A percentile compares a stretch with the other conserved stretches of the same genome.
Evolutionary conservation across 2,113 vertebrate species (phyloP).

Genomic region (Etheostoma cragini): DNA sequence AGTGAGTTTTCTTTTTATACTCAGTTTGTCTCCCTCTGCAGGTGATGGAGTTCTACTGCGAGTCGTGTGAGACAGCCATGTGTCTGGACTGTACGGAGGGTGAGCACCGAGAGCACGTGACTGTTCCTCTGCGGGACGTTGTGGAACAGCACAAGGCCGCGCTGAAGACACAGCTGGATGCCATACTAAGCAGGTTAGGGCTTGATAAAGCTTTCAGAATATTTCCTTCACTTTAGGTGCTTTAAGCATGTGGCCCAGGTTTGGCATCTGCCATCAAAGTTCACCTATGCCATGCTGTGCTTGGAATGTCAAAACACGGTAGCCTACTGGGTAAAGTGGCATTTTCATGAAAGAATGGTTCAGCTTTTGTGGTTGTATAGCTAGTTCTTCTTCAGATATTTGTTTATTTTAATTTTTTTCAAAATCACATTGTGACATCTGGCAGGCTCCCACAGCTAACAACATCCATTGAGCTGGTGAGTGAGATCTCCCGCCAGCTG

Average conservation of each 20-base stretch:
- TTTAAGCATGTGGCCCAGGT: slow-evolving; percentile 27
- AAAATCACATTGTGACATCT: background rate
- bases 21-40: slow-evolving; percentile 73
- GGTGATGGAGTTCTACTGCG: slow-evolving; percentile 98
- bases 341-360: background rate
- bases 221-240: slow-evolving; percentile 22
- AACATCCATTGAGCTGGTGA: slow-evolving; percentile 90
- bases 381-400: background rate
- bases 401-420: no score
- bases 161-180: slow-evolving; percentile 92
- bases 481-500: slow-evolving; percentile 92
- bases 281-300: background rate
- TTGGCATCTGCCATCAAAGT: slow-evolving; percentile 4
- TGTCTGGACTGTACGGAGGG: slow-evolving; percentile 92
- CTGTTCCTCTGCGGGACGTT: slow-evolving; percentile 91
- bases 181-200: slow-evolving; percentile 88
- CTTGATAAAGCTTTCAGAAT: slow-evolving; percentile 13
- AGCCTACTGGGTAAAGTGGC: background rate
- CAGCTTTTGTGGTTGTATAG: background rate
- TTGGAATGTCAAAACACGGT: background rate
- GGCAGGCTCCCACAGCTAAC: slow-evolving; percentile 92
- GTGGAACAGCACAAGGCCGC: slow-evolving; percentile 95
- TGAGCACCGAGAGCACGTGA: slow-evolving; percentile 92
- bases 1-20: background rate
- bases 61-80: slow-evolving; percentile 96